Conservation (phyloP, 2,113 vertebrate species). For the Illadopsis cleaveri region DNA sequence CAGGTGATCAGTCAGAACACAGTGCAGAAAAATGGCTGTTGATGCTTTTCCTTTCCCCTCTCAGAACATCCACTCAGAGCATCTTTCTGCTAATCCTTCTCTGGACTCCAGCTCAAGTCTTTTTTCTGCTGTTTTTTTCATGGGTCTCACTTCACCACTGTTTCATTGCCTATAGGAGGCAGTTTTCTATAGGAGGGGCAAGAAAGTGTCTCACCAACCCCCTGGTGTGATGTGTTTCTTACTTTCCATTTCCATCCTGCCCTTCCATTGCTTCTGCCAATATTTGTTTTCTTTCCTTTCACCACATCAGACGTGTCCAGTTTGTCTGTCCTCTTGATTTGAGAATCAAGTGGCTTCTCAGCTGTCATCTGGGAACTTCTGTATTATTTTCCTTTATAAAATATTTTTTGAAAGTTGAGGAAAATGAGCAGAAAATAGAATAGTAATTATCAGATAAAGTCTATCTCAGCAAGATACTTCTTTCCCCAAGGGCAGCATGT, state of each 20-base stretch:
- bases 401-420: neutral
- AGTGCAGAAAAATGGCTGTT: neutral
- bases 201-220: neutral
- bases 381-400: neutral
- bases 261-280: neutral
- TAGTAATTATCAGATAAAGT: neutral
- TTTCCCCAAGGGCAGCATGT: neutral
- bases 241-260: neutral
- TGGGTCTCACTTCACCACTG: neutral
- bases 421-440: neutral
- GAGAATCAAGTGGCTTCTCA: neutral
- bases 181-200: neutral
- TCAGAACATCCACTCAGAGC: neutral
- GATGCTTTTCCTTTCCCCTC: neutral
- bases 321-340: neutral
- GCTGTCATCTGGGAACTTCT: neutral
- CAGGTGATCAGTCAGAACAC: neutral
- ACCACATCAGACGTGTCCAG: neutral
- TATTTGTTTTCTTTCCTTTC: neutral
- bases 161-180: neutral
- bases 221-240: neutral
- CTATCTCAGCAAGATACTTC: neutral
- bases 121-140: neutral
- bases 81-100: neutral
- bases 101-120: neutral